Evolutionary conservation across 1,140 invertebrate species (phyloP), one percentile per base, ranked within the genome.

Genomic region (Metopolophium dirhodum): DNA sequence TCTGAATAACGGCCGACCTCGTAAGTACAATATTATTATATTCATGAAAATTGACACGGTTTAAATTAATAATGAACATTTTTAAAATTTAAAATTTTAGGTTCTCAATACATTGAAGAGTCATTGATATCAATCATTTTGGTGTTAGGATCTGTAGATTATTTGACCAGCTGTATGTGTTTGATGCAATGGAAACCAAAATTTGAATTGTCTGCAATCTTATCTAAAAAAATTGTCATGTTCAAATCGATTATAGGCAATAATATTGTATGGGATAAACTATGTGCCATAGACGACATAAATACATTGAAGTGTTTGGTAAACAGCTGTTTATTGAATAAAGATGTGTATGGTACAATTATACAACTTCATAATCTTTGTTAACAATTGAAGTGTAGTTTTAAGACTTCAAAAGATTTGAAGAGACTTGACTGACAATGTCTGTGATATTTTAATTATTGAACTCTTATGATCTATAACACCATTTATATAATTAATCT

Each of bases 91-190:
- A 0, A n/a, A 47, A 35, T 77, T 83, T 2, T 45, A 93, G 91
- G 91, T 54, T 93, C 82, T 93, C 68, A 54, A 26, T 45, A n/a
- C 6, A 86, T 93, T 93, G 91, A 93, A 93, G 91, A 93, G n/a
- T 86, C 2, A 0, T 26, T 93, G 11, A 51, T 85, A 7, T 41
- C 91, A 30, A 54, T 85, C 26, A 85, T 93, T 57, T 57, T 93
- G 18, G n/a, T 93, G 3, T 37, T 93, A 26, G 91, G 91, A 41
- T 93, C 91, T 51, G 91, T 61, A 85, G 91, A 93, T 54, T 93
- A 86, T 57, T n/a, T 51, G 1, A 85, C 82, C 30, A 93, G 91
- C 49, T 85, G 68, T 86, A 26, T 86, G 26, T n/a, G 82, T 8
- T 41, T 93, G 41, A 41, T 93, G 49, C 85, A 93, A 41, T 93